A percentile compares a stretch with the other conserved stretches of the same genome.
Evolutionary conservation across 2,113 vertebrate species (phyloP).

Genomic region (Lates calcarifer): DNA sequence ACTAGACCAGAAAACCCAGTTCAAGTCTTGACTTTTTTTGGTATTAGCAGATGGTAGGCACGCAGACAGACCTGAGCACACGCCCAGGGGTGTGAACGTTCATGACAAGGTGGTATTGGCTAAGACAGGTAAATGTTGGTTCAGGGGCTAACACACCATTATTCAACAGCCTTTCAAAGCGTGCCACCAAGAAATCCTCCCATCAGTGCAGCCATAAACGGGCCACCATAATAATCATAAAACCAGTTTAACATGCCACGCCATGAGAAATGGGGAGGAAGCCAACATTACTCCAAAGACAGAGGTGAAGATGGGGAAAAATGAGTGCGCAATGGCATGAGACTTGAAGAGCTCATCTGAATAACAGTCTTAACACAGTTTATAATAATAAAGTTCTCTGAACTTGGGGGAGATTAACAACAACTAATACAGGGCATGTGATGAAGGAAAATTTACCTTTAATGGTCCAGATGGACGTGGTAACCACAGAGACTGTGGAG

Average conservation of each 20-base stretch:
- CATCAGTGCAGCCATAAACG: not conserved
- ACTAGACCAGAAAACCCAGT: not conserved
- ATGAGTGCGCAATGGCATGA: slow-evolving; percentile 1
- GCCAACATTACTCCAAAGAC: slow-evolving; percentile 21
- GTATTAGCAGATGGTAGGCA: not conserved
- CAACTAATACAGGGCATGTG: too few relatives aligned
- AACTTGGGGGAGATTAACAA: not conserved
- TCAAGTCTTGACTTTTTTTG: not conserved
- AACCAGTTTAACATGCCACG: slow-evolving; percentile 62
- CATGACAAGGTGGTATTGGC: slow-evolving; percentile 40
- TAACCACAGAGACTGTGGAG: slow-evolving; percentile 23
- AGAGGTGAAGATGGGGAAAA: slow-evolving; percentile 21
- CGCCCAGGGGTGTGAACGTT: slow-evolving; percentile 53
- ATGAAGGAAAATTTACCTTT: not conserved
- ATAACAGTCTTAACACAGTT: not conserved
- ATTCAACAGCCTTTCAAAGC: slow-evolving; percentile 24
- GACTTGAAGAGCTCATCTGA: slow-evolving; percentile 21
- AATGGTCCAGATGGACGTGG: too few relatives aligned
- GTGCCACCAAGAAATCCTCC: slow-evolving; percentile 19
- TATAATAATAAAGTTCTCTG: not conserved
- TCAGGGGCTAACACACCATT: slow-evolving; percentile 30
- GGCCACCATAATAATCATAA: slow-evolving; percentile 3
- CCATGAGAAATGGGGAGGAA: slow-evolving; percentile 20
- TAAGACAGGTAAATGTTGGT: slow-evolving; percentile 2
- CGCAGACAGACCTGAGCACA: not conserved